phyloP scores from a whole-genome alignment of 2,113 vertebrate species.

The Lophochroa leadbeateri region DNA sequence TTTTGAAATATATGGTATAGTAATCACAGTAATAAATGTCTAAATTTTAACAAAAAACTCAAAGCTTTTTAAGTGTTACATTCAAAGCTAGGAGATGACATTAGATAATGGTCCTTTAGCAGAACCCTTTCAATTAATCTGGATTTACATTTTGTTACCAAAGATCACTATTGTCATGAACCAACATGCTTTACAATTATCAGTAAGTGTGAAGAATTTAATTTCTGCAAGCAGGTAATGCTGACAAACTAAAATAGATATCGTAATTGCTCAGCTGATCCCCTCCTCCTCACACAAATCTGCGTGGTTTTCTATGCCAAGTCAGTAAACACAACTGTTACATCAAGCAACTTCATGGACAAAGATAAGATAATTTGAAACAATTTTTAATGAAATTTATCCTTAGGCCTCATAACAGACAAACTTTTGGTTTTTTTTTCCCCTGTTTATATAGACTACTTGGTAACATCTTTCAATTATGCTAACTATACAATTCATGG shows the following conservation, averaged over 20 bases:
- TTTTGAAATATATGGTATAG: neutral
- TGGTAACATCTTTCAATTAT: neutral
- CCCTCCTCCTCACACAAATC: neutral
- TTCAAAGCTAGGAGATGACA: neutral
- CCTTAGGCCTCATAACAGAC: neutral
- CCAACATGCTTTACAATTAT: neutral
- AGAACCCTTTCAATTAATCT: neutral
- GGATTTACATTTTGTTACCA: neutral
- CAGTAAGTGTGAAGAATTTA: neutral
- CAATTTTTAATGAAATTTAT: neutral
- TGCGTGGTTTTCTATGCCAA: neutral
- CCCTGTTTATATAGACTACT: neutral
- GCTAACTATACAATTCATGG: neutral
- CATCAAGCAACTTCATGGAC: neutral
- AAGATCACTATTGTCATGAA: neutral
- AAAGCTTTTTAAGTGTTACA: neutral
- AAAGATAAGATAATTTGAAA: neutral
- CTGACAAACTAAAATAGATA: neutral
- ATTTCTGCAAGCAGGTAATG: neutral
- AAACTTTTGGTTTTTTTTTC: neutral
- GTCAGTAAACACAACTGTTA: neutral
- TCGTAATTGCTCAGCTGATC: neutral
- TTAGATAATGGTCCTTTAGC: neutral
- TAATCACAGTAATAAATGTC: neutral
- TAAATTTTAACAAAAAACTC: neutral